These are phyloP conservation scores for Carollia perspicillata DNA, from an alignment of 2,113 vertebrate genomes.

Conservation along the genomic window DNA sequence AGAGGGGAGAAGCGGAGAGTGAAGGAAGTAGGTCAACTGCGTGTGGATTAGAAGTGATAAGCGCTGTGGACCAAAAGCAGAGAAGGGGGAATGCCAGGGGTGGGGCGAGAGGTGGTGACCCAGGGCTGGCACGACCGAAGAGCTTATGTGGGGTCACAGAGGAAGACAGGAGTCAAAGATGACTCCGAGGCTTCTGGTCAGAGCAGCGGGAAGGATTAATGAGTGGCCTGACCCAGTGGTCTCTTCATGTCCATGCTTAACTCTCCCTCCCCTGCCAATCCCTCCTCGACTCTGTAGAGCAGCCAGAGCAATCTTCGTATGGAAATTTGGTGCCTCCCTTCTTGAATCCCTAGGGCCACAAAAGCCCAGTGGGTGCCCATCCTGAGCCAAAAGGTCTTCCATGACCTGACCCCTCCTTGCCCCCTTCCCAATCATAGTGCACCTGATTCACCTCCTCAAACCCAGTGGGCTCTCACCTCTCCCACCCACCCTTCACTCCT, in stretches of 20 bases:
- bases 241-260: background rate
- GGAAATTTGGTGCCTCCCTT: background rate
- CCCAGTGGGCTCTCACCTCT: background rate
- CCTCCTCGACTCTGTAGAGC: background rate
- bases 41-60: background rate
- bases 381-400: background rate
- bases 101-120: background rate
- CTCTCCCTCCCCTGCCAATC: background rate
- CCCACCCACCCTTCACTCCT: background rate
- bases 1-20: background rate
- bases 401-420: background rate
- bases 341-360: background rate
- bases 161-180: background rate
- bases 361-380: background rate
- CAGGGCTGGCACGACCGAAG: background rate
- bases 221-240: fast-evolving
- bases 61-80: background rate
- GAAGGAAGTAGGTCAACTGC: background rate
- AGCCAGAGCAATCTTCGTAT: background rate
- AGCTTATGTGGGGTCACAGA: background rate
- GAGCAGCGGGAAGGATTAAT: background rate
- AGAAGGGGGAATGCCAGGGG: background rate
- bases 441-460: background rate
- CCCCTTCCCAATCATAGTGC: background rate
- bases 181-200: background rate